Base-by-base conservation (phyloP, 2,888 invertebrate genomes). In the Zeuzera pyrina region DNA sequence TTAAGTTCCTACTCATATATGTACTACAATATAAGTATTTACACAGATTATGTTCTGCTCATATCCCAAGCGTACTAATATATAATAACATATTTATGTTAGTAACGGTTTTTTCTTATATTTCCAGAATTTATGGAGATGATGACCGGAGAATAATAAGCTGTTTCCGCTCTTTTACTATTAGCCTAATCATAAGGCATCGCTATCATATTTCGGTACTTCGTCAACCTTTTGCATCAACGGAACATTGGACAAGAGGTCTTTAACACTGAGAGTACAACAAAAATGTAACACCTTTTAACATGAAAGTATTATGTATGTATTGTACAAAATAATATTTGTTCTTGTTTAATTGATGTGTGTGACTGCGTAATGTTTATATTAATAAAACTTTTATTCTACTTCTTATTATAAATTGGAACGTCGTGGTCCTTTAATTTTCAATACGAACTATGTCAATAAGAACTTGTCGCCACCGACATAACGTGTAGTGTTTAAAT, bases 71-170 rank as follows among this genome's bases (percentile, higher is more conserved):
- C n/a, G n/a, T n/a, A n/a, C n/a, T n/a, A n/a, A n/a, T n/a, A n/a
- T n/a, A n/a, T n/a, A n/a, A n/a, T n/a, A n/a, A n/a, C n/a, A n/a
- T n/a, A n/a, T n/a, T n/a, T n/a, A n/a, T n/a, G n/a, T n/a, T n/a
- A n/a, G n/a, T n/a, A n/a, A n/a, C n/a, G n/a, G n/a, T n/a, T n/a
- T n/a, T n/a, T n/a, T n/a, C n/a, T n/a, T n/a, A n/a, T 74, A 79
- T 67, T 91, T 90, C 48, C 89, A 94, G 94, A 94, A 88, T 94
- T 94, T 86, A 94, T 94, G 94, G 94, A 94, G 78, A 94, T 95
- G 94, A 95, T 95, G 94, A 94, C 94, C 45, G 94, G 94, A 76
- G 93, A 94, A 89, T 92, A n/a, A n/a, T n/a, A 91, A 89, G 66
- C 57, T 48, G 55, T 39, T 47, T 52, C 57, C 47, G 54, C 57